These are phyloP conservation scores for Prionchulus punctatus DNA, from an alignment of 2,888 invertebrate species.

Conservation along the genomic window DNA sequence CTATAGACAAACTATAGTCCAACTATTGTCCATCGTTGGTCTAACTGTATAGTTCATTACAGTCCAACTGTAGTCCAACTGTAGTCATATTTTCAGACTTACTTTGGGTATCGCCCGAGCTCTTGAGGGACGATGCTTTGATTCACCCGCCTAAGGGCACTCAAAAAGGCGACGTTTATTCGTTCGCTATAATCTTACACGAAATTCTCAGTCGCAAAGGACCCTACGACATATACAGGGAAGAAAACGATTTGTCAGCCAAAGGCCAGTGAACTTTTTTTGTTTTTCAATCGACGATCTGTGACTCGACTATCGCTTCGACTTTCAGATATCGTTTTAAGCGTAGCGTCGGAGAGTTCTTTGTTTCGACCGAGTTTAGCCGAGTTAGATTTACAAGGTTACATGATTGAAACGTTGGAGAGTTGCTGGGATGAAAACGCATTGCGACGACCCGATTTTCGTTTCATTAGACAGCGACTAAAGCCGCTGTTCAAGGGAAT, in stretches of 20 bases:
- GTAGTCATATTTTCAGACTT: constrained; percentile 28
- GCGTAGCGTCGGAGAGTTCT: constrained; percentile 48
- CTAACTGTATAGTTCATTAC: no score
- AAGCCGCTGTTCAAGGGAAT: constrained; percentile 50
- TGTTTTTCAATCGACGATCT: constrained; percentile 3
- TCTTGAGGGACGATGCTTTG: constrained; percentile 52
- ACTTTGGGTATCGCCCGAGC: constrained; percentile 91
- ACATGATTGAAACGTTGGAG: constrained; percentile 59
- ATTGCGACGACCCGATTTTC: constrained; percentile 59
- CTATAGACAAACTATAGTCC: no score
- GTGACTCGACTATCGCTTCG: no score
- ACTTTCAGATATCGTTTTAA: constrained; percentile 64
- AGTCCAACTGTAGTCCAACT: neutral
- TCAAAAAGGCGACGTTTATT: constrained; percentile 82
- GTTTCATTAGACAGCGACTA: constrained; percentile 54
- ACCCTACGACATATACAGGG: constrained; percentile 48
- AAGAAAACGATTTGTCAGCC: constrained; percentile 56
- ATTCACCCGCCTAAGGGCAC: constrained; percentile 47
- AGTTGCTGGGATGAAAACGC: constrained; percentile 67
- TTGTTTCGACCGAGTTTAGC: constrained; percentile 51
- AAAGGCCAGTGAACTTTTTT: constrained; percentile 46
- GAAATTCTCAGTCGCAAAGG: constrained; percentile 79
- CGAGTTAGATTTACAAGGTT: constrained; percentile 58
- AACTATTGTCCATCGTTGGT: no score
- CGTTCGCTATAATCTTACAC: constrained; percentile 84